Evolutionary conservation across 2,797 vertebrate genomes (phyloP), one percentile per base, ranked within the genome.

Genomic region (Tinamus major): DNA sequence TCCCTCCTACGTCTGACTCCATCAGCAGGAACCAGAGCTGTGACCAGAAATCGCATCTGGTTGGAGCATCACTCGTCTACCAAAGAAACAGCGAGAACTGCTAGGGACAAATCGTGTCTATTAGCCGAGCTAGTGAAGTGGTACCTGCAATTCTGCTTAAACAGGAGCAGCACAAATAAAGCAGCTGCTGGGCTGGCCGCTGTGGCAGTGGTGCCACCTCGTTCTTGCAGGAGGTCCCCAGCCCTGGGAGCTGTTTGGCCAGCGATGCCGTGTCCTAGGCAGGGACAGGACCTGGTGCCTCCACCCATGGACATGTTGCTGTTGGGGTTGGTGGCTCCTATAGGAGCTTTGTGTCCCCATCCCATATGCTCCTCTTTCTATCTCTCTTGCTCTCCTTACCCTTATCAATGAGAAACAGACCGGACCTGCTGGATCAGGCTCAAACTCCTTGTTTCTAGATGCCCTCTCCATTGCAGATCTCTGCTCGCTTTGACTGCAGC

Each of bases 101-200:
- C 65, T 33, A 12, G 33, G 82, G 31, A 92, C 72, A 91, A 79
- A 86, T 55, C 92, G 62, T 19, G 31, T 63, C 79, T 75, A 69
- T 89, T 92, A 94, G 79, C 79, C 48, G 76, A 94, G 79, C 84
- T 68, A 27, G 31, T 37, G 63, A 90, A 92, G 75, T 49, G 41
- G 55, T 59, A 87, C 44, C 85, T 62, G 16, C 33, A 75, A 56
- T 37, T 89, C 42, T 62, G 23, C 62, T 89, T 69, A 27, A 87
- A 26, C 18, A 59, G 51, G 42, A 76, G 37, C 11, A 85, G 31
- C 67, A 83, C 63, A 67, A 92, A 88, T 67, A 92, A 84, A 78
- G 6, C 35, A 56, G 23, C 64, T 46, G 64, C 29, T 67, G 41
- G 7, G 8, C 63, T 42, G 4, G 18, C 64, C 10, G 31, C 29